Percentiles rank a stretch among this genome's conserved stretches.
Evolutionary conservation across 2,888 invertebrate genomes (phyloP).

Genomic region (Zaprionus lineosus): DNA sequence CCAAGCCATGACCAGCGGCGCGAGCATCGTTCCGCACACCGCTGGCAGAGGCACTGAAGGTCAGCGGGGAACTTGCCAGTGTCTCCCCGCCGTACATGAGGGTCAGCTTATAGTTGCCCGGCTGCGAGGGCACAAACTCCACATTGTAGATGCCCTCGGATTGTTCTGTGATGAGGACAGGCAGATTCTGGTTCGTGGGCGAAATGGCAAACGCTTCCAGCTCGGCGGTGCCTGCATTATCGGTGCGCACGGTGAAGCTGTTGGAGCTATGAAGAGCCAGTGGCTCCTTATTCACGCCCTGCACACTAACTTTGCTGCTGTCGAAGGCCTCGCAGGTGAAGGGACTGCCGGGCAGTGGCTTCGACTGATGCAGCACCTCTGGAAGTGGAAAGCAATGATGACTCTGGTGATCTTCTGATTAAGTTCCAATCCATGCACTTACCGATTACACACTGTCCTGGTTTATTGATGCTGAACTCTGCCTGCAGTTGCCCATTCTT

Average conservation of each 20-base stretch:
- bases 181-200: slow-evolving; percentile 92
- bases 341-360: slow-evolving; percentile 95
- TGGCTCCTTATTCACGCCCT: slow-evolving; percentile 89
- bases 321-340: slow-evolving; percentile 97
- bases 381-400: slow-evolving; percentile 76
- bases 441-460: slow-evolving; percentile 88
- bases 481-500: slow-evolving; percentile 97
- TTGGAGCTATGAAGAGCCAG: slow-evolving; percentile 92
- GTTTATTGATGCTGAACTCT: slow-evolving; percentile 93
- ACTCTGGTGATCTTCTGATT: background rate
- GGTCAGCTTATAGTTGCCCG: slow-evolving; percentile 87
- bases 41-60: slow-evolving; percentile 86
- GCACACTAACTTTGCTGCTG: slow-evolving; percentile 90
- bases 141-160: slow-evolving; percentile 89
- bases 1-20: slow-evolving; percentile 87
- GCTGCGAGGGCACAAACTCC: slow-evolving; percentile 92
- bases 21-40: slow-evolving; percentile 84
- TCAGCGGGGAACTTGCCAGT: slow-evolving; percentile 84
- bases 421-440: slow-evolving; percentile 54
- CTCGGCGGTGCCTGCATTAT: slow-evolving; percentile 92
- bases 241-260: slow-evolving; percentile 90
- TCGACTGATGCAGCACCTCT: slow-evolving; percentile 95
- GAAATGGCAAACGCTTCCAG: slow-evolving; percentile 94
- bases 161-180: slow-evolving; percentile 89
- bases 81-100: slow-evolving; percentile 88